Evolutionary conservation across 1,140 invertebrate genomes (phyloP), one percentile per base, ranked within the genome.

Genomic region (Chelonus insularis): DNA sequence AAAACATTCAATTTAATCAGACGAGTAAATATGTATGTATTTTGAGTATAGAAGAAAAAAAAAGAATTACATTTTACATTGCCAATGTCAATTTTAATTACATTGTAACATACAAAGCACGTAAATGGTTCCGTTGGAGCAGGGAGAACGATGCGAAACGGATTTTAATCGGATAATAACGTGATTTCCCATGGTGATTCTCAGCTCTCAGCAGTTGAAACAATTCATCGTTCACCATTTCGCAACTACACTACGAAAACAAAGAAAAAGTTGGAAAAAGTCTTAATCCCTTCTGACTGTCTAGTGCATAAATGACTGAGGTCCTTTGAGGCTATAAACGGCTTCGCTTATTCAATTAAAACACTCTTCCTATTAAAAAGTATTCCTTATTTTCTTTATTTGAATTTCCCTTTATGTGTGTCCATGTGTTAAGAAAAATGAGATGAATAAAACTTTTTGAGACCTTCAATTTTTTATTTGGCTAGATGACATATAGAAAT

Each of bases 131-230:
- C 29, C 18, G 45, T 14, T 9, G 41, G 12, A 43, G 12, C 21
- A 20, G 1, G 23, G 32, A 20, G 36, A 45, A 41, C 25, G 45
- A n/a, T 16, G 1, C 18, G 62, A 52, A 50, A 47, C 23, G 41
- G 52, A 55, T 64, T 60, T 59, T 60, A 59, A 64, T 57, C 62
- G 50, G 39, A 57, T 58, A 54, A 55, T 59, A 52, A 55, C 62
- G 39, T 47, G 56, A 63, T 62, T 62, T 62, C 55, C 47, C 60
- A 32, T 20, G 55, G 43, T n/a, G 61, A 39, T 47, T 32, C 29
- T 32, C 11, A 39, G 32, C 34, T 52, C n/a, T 23, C 23, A 7
- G 34, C 12, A 45, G 23, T 37, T 57, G 37, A 43, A 50, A 34
- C 48, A 51, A 29, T 39, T 39, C 32, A 55, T 55, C 39, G 52